phyloP scores from a whole-genome alignment of 2,113 vertebrate species.

The Climacteris rufus region DNA sequence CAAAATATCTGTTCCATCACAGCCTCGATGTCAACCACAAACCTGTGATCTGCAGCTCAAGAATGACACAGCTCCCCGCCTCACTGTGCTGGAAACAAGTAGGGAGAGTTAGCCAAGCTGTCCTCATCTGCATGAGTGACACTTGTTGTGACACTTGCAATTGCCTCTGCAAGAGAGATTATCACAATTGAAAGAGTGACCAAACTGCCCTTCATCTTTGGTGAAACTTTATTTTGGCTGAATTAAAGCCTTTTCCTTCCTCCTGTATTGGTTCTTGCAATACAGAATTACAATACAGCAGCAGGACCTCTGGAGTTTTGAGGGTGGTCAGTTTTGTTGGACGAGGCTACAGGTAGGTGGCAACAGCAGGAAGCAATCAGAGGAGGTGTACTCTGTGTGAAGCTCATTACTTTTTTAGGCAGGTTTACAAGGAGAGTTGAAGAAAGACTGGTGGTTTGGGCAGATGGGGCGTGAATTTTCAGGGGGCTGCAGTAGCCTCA shows the following conservation, averaged over 20 bases:
- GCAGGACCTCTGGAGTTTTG: not conserved
- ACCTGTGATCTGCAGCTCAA: not conserved
- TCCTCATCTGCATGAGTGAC: not conserved
- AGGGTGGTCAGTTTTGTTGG: not conserved
- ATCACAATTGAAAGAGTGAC: not conserved
- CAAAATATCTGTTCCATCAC: not conserved
- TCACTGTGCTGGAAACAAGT: rapidly evolving
- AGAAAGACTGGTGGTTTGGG: not conserved
- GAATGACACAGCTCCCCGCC: not conserved
- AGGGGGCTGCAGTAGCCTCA: not conserved
- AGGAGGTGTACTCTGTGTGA: rapidly evolving
- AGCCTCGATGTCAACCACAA: not conserved
- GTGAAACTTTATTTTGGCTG: not conserved
- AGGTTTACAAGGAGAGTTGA: not conserved
- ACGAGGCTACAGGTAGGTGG: rapidly evolving
- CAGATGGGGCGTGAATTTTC: not conserved
- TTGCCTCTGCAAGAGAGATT: not conserved
- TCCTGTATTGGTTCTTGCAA: not conserved
- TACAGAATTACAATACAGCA: not conserved
- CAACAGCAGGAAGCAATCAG: not conserved
- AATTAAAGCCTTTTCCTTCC: not conserved
- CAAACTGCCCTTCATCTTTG: not conserved
- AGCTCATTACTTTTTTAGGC: not conserved
- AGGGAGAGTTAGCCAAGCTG: not conserved
- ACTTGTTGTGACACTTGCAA: not conserved